A percentile compares a stretch with the other conserved stretches of the same genome.
These are phyloP conservation scores for Brevimyrus niger DNA, from an alignment of 2,113 vertebrate genomes.

Conservation along the genomic window DNA sequence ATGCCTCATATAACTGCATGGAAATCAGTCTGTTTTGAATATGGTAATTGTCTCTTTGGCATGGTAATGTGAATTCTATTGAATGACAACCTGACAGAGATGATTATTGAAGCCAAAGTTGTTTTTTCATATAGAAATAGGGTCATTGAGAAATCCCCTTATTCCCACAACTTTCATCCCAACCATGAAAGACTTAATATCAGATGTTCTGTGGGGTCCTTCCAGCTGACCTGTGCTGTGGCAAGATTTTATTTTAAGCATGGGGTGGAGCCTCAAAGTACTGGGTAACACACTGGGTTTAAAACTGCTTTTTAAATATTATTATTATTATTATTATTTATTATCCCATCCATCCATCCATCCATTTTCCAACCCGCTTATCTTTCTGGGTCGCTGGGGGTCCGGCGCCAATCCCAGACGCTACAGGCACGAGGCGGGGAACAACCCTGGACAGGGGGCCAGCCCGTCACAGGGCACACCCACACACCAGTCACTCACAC, in stretches of 20 bases:
- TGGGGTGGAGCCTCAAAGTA: not conserved
- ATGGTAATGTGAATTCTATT: not conserved
- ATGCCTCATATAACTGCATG: not conserved
- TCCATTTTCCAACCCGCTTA: no score
- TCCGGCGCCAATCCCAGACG: no score
- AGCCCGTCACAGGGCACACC: no score
- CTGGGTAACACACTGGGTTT: not conserved
- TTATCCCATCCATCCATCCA: no score
- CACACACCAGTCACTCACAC: no score
- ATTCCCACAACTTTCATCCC: not conserved
- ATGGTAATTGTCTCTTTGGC: not conserved
- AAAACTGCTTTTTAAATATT: no score
- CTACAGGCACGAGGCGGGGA: no score
- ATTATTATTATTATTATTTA: no score
- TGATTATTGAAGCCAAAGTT: not conserved
- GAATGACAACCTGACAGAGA: not conserved
- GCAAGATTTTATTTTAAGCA: not conserved
- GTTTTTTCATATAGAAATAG: not conserved
- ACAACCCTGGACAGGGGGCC: no score
- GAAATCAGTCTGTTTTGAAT: not conserved
- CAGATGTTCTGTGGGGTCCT: not conserved
- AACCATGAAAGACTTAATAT: not conserved
- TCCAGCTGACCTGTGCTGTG: conserved; percentile 3
- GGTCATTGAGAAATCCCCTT: not conserved
- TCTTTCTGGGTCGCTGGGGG: no score